These are phyloP conservation scores for Pterobdella sp. DNA, from an alignment of 2,888 invertebrate genomes.

Conservation along the genomic window DNA sequence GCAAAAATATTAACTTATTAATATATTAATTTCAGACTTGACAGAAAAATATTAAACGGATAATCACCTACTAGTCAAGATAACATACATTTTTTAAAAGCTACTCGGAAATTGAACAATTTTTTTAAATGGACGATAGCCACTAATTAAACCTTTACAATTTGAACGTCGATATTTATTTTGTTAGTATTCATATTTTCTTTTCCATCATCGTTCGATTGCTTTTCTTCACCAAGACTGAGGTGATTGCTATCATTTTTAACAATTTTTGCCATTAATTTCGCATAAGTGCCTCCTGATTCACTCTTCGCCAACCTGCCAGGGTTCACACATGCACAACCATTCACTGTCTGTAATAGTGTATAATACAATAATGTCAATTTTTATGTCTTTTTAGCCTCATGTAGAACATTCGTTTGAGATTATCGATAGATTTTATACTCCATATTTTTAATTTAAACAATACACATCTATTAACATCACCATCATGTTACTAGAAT, in stretches of 20 bases:
- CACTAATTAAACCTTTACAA: not conserved
- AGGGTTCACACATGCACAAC: conserved; percentile 75
- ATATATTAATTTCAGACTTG: not conserved
- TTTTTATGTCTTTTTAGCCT: too few species aligned
- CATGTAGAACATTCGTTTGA: too few species aligned
- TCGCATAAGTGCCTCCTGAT: conserved; percentile 68
- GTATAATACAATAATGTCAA: not conserved
- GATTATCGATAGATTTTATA: too few species aligned
- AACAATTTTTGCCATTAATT: conserved; percentile 26
- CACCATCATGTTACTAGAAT: not conserved
- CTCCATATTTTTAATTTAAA: not conserved
- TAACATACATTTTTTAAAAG: not conserved
- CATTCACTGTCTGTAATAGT: conserved; percentile 63
- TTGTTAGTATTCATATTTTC: not conserved
- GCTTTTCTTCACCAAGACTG: not conserved
- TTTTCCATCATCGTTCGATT: not conserved
- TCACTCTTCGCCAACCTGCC: conserved; percentile 69
- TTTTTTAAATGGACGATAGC: too few species aligned
- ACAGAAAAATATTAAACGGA: not conserved
- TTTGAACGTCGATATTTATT: not conserved
- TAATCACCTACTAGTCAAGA: not conserved
- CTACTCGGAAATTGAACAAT: not conserved
- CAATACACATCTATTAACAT: not conserved
- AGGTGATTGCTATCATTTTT: not conserved
- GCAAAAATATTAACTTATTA: not conserved